A percentile compares a stretch with the other conserved stretches of the same genome.
Evolutionary conservation across 2,113 vertebrate species (phyloP).

Genomic region (Etheostoma cragini): DNA sequence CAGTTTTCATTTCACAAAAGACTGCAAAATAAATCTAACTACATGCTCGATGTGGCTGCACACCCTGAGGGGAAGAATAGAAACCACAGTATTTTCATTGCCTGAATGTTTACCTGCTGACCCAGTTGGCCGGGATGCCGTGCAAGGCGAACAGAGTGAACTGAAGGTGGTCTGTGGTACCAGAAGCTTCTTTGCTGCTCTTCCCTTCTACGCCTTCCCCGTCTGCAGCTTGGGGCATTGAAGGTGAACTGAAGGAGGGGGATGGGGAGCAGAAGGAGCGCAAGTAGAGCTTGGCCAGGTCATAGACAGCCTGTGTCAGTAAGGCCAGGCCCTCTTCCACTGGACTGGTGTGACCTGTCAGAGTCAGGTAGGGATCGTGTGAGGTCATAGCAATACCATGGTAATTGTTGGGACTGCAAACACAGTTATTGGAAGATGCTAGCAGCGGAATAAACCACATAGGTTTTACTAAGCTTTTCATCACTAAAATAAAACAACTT

Average conservation of each 20-base stretch:
- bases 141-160: constrained; percentile 95
- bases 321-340: constrained; percentile 86
- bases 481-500: neutral
- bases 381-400: neutral
- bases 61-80: too few species aligned
- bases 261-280: constrained; percentile 83
- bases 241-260: constrained; percentile 48
- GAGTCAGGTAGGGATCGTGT: neutral
- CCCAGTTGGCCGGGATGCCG: constrained; percentile 91
- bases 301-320: constrained; percentile 90
- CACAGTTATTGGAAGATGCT: neutral
- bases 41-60: neutral
- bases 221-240: constrained; percentile 38
- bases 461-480: neutral
- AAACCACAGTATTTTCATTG: neutral
- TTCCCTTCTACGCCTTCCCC: constrained; percentile 48
- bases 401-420: neutral
- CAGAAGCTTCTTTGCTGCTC: constrained; percentile 88
- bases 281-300: constrained; percentile 89
- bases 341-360: constrained; percentile 75
- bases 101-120: constrained; percentile 88
- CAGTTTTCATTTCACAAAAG: neutral
- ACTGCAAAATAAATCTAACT: neutral
- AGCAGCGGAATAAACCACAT: too few species aligned
- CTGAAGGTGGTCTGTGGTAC: constrained; percentile 92